A percentile compares a stretch with the other conserved stretches of the same genome.
Evolutionary conservation across 2,113 vertebrate genomes (phyloP).

Genomic region (Cynoglossus semilaevis): DNA sequence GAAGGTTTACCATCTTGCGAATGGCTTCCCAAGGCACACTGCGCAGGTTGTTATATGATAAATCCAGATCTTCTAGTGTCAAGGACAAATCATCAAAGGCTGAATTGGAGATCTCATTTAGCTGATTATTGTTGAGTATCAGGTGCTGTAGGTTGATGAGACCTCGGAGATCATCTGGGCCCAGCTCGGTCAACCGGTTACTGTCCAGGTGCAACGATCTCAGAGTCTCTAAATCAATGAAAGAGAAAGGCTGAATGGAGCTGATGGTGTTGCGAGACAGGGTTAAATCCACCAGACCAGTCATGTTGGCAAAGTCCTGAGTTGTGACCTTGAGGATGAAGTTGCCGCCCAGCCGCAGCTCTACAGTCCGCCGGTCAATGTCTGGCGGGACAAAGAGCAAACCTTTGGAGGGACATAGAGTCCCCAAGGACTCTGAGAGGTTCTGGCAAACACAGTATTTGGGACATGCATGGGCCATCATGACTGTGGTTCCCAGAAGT

Average conservation of each 20-base stretch:
- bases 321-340: slow-evolving; percentile 93
- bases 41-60: slow-evolving; percentile 94
- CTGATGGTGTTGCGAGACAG: slow-evolving; percentile 95
- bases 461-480: slow-evolving; percentile 88
- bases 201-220: slow-evolving; percentile 93
- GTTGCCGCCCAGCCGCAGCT: slow-evolving; percentile 93
- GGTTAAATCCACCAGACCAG: slow-evolving; percentile 94
- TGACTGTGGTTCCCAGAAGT: slow-evolving; percentile 88
- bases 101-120: slow-evolving; percentile 82
- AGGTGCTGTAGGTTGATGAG: slow-evolving; percentile 94
- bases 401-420: slow-evolving; percentile 94
- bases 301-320: slow-evolving; percentile 97
- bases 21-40: slow-evolving; percentile 92
- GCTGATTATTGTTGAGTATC: slow-evolving; percentile 97
- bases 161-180: slow-evolving; percentile 88
- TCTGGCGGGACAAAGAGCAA: slow-evolving; percentile 92
- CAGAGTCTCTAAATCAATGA: slow-evolving; percentile 92
- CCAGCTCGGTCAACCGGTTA: slow-evolving; percentile 89
- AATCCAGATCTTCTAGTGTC: slow-evolving; percentile 93
- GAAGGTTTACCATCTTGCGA: slow-evolving; percentile 92
- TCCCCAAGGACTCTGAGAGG: slow-evolving; percentile 96
- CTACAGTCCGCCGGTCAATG: slow-evolving; percentile 94
- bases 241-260: slow-evolving; percentile 92
- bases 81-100: slow-evolving; percentile 89
- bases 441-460: slow-evolving; percentile 99